Evolutionary conservation across 1,140 invertebrate genomes (phyloP).

Genomic region (Drosophila grimshawi): DNA sequence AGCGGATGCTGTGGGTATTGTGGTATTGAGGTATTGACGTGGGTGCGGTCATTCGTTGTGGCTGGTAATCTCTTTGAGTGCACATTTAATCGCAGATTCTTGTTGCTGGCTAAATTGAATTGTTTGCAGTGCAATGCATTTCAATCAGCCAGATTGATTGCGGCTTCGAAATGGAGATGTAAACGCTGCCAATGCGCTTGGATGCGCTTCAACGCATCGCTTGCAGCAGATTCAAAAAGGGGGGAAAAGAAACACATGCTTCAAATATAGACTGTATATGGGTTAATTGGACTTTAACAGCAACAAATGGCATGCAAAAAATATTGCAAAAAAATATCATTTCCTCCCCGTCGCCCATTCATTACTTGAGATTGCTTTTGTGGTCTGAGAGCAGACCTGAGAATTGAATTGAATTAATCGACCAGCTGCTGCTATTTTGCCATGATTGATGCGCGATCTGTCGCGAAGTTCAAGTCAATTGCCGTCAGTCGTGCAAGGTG

Average conservation of each 20-base stretch:
- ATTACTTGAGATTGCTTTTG: slow-evolving; percentile 6
- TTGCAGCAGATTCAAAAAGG: neutral
- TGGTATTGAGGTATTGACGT: slow-evolving; percentile 6
- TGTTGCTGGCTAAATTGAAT: slow-evolving; percentile 55
- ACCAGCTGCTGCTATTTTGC: slow-evolving; percentile 19
- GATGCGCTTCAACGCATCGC: slow-evolving; percentile 39
- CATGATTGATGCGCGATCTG: slow-evolving; percentile 47
- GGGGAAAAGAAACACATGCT: slow-evolving; percentile 4
- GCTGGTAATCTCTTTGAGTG: slow-evolving; percentile 35
- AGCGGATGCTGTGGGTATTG: slow-evolving; percentile 26
- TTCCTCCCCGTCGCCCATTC: neutral
- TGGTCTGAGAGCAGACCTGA: slow-evolving; percentile 24
- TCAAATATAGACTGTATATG: slow-evolving; percentile 18
- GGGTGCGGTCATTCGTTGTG: slow-evolving; percentile 43
- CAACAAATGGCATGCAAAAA: neutral
- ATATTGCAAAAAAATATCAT: neutral
- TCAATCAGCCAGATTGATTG: slow-evolving; percentile 57
- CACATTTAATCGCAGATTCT: slow-evolving; percentile 44
- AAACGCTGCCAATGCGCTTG: slow-evolving; percentile 27
- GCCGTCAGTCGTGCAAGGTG: slow-evolving; percentile 26
- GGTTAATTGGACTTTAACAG: slow-evolving; percentile 39
- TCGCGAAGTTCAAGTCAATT: slow-evolving; percentile 46
- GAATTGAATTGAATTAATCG: slow-evolving; percentile 38
- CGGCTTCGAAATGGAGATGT: neutral
- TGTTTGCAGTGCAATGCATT: slow-evolving; percentile 48